Conservation (phyloP, 2,113 vertebrate genomes). For the Tenebrosternarchus preto region DNA sequence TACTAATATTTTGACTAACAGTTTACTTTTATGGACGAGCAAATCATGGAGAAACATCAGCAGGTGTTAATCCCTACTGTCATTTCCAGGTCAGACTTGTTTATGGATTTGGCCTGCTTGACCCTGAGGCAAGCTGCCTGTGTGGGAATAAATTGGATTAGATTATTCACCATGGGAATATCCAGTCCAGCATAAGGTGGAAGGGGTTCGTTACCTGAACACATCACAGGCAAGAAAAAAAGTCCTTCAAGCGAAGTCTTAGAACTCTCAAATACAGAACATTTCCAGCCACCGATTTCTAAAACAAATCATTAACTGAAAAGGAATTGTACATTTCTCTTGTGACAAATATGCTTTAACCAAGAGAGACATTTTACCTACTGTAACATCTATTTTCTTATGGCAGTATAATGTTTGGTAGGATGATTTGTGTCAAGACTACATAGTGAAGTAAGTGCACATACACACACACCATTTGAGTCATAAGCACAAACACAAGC, state of each 20-base stretch:
- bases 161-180: conserved; percentile 2
- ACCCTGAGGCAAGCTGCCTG: conserved; percentile 5
- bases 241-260: too few relatives aligned
- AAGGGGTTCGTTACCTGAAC: too few relatives aligned
- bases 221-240: too few relatives aligned
- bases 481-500: neutral
- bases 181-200: conserved; percentile 1
- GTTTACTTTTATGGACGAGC: neutral
- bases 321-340: too few relatives aligned
- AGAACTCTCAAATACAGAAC: too few relatives aligned
- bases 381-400: neutral
- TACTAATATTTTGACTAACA: too few relatives aligned
- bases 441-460: too few relatives aligned
- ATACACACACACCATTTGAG: neutral
- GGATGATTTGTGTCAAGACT: too few relatives aligned
- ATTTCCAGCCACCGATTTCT: too few relatives aligned
- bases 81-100: conserved; percentile 24
- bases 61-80: neutral
- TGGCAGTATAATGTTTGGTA: too few relatives aligned
- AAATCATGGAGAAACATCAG: neutral
- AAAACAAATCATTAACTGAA: too few relatives aligned
- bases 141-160: conserved; percentile 21
- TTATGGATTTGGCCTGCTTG: conserved; percentile 23
- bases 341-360: too few relatives aligned
- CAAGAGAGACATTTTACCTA: neutral